phyloP scores from a whole-genome alignment of 2,888 invertebrate genomes.

The Seira musarum region DNA sequence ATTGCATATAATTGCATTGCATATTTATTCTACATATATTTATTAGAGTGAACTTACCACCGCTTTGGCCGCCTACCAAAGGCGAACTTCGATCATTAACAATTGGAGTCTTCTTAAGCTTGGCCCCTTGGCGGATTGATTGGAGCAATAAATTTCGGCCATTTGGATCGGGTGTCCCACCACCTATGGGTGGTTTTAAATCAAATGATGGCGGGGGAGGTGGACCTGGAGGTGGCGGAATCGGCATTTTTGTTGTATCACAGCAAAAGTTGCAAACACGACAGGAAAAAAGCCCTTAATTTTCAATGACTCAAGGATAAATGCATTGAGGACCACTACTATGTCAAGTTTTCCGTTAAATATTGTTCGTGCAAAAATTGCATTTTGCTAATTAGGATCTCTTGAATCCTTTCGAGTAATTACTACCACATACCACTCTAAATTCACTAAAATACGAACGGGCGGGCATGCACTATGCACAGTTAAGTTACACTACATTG shows the following conservation, averaged over 20 bases:
- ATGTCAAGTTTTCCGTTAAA: neutral
- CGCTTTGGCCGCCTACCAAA: constrained; percentile 78
- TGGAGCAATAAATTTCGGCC: constrained; percentile 81
- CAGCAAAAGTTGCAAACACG: constrained; percentile 25
- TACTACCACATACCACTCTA: too few relatives aligned
- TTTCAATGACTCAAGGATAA: neutral
- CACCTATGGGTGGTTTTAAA: constrained; percentile 21
- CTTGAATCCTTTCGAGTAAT: too few relatives aligned
- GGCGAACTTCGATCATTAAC: constrained; percentile 95
- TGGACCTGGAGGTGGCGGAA: constrained; percentile 62
- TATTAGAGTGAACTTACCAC: too few relatives aligned
- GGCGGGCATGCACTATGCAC: too few relatives aligned
- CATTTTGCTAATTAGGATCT: too few relatives aligned
- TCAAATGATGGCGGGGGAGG: constrained; percentile 58
- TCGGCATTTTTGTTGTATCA: constrained; percentile 60
- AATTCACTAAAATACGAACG: too few relatives aligned
- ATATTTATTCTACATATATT: too few relatives aligned
- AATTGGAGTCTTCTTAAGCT: constrained; percentile 83
- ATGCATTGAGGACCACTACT: neutral
- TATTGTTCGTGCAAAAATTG: neutral
- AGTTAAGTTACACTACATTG: too few relatives aligned
- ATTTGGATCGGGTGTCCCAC: constrained; percentile 48
- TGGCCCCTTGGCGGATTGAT: constrained; percentile 87
- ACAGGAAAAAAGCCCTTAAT: neutral
- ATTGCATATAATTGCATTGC: too few relatives aligned